phyloP scores from a whole-genome alignment of 2,113 vertebrate species.

The Nothoprocta perdicaria region DNA sequence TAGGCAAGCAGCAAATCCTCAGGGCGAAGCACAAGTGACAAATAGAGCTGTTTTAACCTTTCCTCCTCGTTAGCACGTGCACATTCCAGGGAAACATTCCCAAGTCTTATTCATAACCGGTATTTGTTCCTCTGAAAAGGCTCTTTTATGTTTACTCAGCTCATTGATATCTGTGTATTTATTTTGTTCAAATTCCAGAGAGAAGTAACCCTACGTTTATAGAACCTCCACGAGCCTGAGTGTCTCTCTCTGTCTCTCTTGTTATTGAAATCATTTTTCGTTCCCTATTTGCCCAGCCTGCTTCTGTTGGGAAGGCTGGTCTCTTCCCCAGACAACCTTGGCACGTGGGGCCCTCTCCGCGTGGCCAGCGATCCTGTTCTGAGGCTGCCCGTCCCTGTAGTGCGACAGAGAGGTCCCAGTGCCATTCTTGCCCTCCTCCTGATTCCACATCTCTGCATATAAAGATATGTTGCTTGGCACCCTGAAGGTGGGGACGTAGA shows the following conservation, averaged over 20 bases:
- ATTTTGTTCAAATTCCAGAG: neutral
- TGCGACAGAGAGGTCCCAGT: neutral
- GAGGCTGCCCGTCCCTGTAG: neutral
- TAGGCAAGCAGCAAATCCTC: neutral
- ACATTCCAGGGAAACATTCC: constrained; percentile 15
- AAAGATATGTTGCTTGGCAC: neutral
- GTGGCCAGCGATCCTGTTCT: rapidly evolving
- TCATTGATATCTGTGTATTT: neutral
- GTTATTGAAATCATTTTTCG: neutral
- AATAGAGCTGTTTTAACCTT: neutral
- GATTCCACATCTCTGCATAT: rapidly evolving
- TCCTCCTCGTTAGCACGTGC: constrained; percentile 1
- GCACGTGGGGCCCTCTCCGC: neutral
- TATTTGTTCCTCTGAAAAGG: constrained; percentile 8
- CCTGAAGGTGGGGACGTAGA: neutral
- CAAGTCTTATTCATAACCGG: neutral
- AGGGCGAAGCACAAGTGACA: neutral
- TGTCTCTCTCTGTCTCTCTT: neutral
- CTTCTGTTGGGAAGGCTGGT: neutral
- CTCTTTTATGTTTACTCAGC: neutral
- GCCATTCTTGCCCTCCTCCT: neutral
- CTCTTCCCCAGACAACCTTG: neutral
- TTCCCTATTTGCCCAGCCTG: neutral
- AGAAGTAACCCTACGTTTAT: neutral
- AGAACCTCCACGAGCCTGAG: neutral